Conservation (phyloP, 2,888 invertebrate genomes). For the Prenolepis imparis region DNA sequence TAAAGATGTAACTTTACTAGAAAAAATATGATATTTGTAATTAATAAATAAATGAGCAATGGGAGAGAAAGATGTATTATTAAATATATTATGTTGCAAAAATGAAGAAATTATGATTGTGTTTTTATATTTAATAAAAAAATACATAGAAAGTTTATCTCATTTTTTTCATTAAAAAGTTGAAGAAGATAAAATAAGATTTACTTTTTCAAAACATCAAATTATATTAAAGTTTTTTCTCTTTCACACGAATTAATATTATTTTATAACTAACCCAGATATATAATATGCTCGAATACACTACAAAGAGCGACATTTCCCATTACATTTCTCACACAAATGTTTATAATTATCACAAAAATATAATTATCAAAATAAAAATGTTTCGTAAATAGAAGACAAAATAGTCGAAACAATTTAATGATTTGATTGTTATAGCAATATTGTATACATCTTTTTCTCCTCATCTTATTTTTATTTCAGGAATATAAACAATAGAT, state of each 20-base stretch:
- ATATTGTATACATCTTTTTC: background rate
- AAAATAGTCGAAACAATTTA: background rate
- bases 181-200: background rate
- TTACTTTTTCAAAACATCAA: background rate
- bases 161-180: background rate
- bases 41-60: background rate
- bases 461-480: background rate
- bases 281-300: background rate
- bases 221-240: conserved; percentile 4
- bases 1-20: background rate
- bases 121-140: conserved; percentile 14
- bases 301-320: background rate
- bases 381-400: background rate
- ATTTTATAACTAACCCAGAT: background rate
- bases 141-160: background rate
- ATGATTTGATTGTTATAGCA: background rate
- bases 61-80: background rate
- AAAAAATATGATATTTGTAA: background rate
- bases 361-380: background rate
- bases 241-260: background rate
- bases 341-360: conserved; percentile 11
- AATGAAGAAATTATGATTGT: background rate
- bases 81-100: background rate
- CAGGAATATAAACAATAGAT: too few species aligned
- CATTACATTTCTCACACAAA: background rate